phyloP scores from a whole-genome alignment of 2,113 vertebrate genomes.

The Channa maculata region DNA sequence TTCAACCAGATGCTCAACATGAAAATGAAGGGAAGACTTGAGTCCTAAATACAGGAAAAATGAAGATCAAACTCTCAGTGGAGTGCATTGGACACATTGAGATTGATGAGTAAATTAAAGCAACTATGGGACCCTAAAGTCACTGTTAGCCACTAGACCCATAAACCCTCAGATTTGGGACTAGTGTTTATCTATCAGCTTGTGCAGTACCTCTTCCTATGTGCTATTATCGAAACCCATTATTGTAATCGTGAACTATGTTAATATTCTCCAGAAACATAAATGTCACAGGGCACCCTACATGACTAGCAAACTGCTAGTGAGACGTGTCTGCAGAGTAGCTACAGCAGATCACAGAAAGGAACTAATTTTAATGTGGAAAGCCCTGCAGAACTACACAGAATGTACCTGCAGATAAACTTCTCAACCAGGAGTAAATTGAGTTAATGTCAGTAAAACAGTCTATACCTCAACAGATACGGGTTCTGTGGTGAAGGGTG shows the following conservation, averaged over 20 bases:
- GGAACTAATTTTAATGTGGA: slow-evolving; percentile 34
- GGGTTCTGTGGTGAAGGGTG: background rate
- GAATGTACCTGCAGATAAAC: slow-evolving; percentile 35
- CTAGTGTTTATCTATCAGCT: background rate
- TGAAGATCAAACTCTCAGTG: background rate
- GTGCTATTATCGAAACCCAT: background rate
- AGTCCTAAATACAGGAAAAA: background rate
- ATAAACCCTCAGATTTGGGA: background rate
- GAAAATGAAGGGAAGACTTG: background rate
- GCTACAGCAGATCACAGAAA: background rate
- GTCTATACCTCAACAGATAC: background rate
- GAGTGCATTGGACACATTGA: background rate
- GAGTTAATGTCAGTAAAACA: slow-evolving; percentile 14
- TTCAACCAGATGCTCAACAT: slow-evolving; percentile 1
- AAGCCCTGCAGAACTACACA: slow-evolving; percentile 24
- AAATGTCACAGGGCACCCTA: background rate
- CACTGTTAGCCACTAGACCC: background rate
- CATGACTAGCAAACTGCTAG: background rate
- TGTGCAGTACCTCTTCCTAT: background rate
- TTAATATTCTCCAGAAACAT: background rate
- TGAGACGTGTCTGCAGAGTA: slow-evolving; percentile 26
- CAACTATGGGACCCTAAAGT: background rate
- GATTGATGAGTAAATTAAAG: slow-evolving; percentile 32
- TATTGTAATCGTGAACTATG: background rate
- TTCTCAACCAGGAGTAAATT: slow-evolving; percentile 46